Evolutionary conservation across 2,113 vertebrate species (phyloP), one percentile per base, ranked within the genome.

Genomic region (Nestor notabilis): DNA sequence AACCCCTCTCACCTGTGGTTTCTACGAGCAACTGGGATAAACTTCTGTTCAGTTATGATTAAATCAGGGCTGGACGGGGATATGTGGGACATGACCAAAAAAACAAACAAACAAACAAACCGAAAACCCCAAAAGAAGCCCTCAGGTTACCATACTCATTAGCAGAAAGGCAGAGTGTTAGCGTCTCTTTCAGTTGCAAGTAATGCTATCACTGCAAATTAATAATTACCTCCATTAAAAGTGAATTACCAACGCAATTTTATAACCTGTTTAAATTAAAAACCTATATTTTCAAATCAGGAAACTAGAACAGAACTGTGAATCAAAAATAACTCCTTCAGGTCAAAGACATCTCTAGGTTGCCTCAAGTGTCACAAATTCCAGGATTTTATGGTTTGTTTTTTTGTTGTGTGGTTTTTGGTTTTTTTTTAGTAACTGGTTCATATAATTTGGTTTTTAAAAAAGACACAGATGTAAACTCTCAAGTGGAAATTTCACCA

Each of bases 401-500:
- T 55, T 55, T 31, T 11, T 31, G 31, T 55, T 31, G 28, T 55
- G 27, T 15, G 27, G 27, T 29, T 31, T 10, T 5, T 83, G n/a
- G n/a, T 75, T 86, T 18, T 44, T 64, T 37, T 43, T 72, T 33
- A 29, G 47, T 60, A 90, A 83, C 33, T 46, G 41, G 6, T 71
- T 80, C 31, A 35, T 44, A 24, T 70, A 77, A 49, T 87, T 93
- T 66, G 37, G 13, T 41, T 68, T 74, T 75, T 37, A 86, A 92
- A 81, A 69, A 39, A 39, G 11, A 39, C n/a, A 83, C 19, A 47
- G 35, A 56, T 41, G 68, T 87, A 92, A 84, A 53, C 33, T 83
- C 25, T 56, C 11, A 90, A 49, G n/a, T 64, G 31, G 41, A 93
- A 75, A 33, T 87, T 91, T 41, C 63, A 74, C 70, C 93, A 35